These are phyloP conservation scores for Kuschelorhynchus macadamiae DNA, from an alignment of 2,888 invertebrate genomes.

Conservation along the genomic window DNA sequence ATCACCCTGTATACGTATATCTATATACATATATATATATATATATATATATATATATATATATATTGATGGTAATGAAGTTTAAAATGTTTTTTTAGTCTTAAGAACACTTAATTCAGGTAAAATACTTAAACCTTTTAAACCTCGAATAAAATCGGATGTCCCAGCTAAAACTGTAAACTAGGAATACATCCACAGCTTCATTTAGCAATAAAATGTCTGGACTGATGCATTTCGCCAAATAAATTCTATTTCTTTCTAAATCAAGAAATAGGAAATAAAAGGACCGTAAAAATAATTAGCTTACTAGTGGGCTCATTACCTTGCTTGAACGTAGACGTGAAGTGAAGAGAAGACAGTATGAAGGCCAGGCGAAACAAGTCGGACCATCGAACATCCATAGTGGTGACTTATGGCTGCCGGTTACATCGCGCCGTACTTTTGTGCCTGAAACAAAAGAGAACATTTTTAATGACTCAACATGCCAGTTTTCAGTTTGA, in stretches of 20 bases:
- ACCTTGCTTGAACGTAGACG: constrained; percentile 65
- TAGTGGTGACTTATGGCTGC: constrained; percentile 62
- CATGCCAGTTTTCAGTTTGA: constrained; percentile 3
- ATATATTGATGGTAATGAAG: too few species aligned
- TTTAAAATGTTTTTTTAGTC: too few species aligned
- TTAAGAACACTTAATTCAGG: too few species aligned
- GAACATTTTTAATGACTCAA: constrained; percentile 16
- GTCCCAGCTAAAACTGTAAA: too few species aligned
- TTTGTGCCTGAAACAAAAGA: constrained; percentile 62
- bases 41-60: too few species aligned
- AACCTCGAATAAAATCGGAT: too few species aligned
- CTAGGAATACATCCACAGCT: too few species aligned
- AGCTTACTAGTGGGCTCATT: constrained; percentile 18
- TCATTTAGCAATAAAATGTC: too few species aligned
- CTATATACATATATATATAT: too few species aligned
- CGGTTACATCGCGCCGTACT: constrained; percentile 64
- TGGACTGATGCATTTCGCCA: too few species aligned
- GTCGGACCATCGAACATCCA: constrained; percentile 67
- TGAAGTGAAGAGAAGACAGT: constrained; percentile 63
- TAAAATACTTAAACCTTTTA: too few species aligned
- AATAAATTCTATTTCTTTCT: neutral
- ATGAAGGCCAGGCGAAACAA: constrained; percentile 62
- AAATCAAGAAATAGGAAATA: constrained; percentile 10
- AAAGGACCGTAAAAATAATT: constrained; percentile 6
- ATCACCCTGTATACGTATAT: too few species aligned